phyloP scores from a whole-genome alignment of 2,888 invertebrate species.

The Tortricodes alternella region DNA sequence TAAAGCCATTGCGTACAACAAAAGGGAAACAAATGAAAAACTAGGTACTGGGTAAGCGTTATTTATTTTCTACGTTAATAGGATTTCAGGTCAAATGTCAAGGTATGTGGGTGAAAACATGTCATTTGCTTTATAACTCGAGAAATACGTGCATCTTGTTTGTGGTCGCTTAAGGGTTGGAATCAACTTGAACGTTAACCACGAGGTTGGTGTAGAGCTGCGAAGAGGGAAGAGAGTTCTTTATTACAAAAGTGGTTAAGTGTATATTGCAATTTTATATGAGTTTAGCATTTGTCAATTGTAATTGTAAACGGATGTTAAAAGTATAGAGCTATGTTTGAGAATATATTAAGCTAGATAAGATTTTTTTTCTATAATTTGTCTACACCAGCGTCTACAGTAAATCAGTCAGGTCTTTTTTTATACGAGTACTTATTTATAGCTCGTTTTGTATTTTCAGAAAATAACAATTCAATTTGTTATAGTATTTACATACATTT shows the following conservation, averaged over 20 bases:
- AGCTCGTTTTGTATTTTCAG: too few relatives aligned
- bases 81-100: constrained; percentile 64
- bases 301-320: not conserved
- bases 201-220: not conserved
- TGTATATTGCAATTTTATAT: not conserved
- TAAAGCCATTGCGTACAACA: constrained; percentile 49
- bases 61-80: constrained; percentile 71
- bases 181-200: not conserved
- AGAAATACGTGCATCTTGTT: constrained; percentile 35
- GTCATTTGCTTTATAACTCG: constrained; percentile 48
- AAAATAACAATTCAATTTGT: too few relatives aligned
- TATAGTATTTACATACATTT: too few relatives aligned
- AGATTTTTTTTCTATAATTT: not conserved
- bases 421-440: too few relatives aligned
- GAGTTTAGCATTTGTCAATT: not conserved
- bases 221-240: not conserved
- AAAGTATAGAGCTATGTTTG: not conserved
- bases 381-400: too few relatives aligned
- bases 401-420: too few relatives aligned
- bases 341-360: not conserved
- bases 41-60: constrained; percentile 44
- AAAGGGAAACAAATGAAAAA: constrained; percentile 57
- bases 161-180: constrained; percentile 40
- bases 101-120: constrained; percentile 59
- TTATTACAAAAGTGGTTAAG: not conserved